Evolutionary conservation across 2,888 invertebrate species (phyloP).

Genomic region (Ochropleura leucogaster): DNA sequence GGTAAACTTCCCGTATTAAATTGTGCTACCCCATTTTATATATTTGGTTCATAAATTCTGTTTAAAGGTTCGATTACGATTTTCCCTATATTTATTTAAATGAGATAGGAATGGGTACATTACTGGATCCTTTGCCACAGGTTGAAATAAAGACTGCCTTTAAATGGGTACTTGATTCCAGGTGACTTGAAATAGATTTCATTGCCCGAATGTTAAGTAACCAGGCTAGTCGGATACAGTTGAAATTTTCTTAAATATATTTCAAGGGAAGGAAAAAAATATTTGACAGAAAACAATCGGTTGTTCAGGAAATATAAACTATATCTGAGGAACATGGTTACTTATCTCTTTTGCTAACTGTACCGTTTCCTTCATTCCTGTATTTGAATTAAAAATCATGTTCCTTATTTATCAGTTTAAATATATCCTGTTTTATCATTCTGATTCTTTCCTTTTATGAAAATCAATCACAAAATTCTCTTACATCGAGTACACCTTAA

Average conservation of each 20-base stretch:
- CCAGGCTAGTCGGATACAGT: too few species aligned
- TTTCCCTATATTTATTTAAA: conserved; percentile 79
- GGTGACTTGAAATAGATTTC: conserved; percentile 39
- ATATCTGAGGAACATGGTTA: too few species aligned
- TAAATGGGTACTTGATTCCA: conserved; percentile 48
- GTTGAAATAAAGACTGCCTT: conserved; percentile 61
- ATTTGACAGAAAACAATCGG: too few species aligned
- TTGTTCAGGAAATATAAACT: too few species aligned
- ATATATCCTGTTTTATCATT: background rate
- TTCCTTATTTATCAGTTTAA: background rate
- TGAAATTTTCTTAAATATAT: too few species aligned
- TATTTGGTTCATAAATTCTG: conserved; percentile 81
- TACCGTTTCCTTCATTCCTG: background rate
- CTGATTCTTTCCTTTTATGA: background rate
- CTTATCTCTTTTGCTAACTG: too few species aligned
- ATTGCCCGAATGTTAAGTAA: conserved; percentile 1
- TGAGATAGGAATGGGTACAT: conserved; percentile 72
- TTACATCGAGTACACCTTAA: background rate
- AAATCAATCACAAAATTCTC: background rate
- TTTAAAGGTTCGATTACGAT: conserved; percentile 79
- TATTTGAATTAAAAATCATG: conserved; percentile 13
- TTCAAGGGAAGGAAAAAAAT: too few species aligned
- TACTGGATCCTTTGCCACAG: conserved; percentile 64
- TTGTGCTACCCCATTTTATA: conserved; percentile 78
- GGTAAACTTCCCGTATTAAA: conserved; percentile 83